phyloP scores from a whole-genome alignment of 2,113 vertebrate species.

The Salvelinus alpinus region DNA sequence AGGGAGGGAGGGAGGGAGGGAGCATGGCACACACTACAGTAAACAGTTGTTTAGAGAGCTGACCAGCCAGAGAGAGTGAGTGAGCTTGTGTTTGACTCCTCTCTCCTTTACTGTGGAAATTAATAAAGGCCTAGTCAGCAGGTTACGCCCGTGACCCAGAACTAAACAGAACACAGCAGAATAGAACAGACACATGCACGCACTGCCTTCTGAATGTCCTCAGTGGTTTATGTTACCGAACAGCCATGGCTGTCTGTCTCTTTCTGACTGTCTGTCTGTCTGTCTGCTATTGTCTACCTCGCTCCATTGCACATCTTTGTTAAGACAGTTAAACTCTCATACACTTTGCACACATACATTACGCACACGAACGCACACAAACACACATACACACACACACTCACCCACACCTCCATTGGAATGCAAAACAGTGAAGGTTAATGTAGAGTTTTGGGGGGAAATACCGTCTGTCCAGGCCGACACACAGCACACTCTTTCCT shows the following conservation, averaged over 20 bases:
- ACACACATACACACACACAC: neutral
- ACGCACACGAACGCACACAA: neutral
- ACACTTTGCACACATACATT: neutral
- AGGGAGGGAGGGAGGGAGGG: no score
- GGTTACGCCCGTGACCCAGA: no score
- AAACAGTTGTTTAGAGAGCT: no score
- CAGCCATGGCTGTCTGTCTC: neutral
- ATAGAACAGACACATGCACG: no score
- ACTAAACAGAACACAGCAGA: no score
- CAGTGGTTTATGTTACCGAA: neutral
- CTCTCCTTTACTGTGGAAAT: no score
- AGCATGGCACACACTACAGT: no score
- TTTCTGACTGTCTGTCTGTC: neutral
- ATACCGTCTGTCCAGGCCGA: constrained; percentile 83
- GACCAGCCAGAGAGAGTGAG: no score
- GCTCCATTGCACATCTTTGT: neutral
- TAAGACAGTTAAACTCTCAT: no score
- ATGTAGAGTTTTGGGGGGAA: constrained; percentile 65
- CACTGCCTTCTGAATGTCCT: no score
- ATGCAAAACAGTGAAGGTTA: constrained; percentile 54
- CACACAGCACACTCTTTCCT: constrained; percentile 92
- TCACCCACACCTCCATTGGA: constrained; percentile 20
- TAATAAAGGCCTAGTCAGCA: no score
- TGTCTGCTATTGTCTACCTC: constrained; percentile 72
- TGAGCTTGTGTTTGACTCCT: no score